These are phyloP conservation scores for Leptoteleia sp. DNA, from an alignment of 1,140 invertebrate genomes.

Conservation along the genomic window DNA sequence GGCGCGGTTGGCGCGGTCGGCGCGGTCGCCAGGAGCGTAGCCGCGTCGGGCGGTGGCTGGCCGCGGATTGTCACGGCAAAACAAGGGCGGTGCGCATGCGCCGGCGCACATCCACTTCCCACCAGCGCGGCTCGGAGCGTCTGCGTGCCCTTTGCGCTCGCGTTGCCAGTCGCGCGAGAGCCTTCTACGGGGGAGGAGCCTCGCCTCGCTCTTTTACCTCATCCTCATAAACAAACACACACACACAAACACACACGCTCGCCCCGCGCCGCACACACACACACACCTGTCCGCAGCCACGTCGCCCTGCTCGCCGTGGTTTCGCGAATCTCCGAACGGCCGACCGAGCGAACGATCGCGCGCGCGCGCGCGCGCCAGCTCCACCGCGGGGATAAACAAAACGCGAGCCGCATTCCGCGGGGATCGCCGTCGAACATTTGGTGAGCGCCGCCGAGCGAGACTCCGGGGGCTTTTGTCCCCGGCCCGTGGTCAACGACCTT, in stretches of 20 bases:
- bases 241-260: not conserved
- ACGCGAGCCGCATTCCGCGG: no score
- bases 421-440: no score
- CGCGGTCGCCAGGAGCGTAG: conserved; percentile 49
- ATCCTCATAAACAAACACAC: conserved; percentile 65
- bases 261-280: no score
- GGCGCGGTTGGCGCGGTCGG: conserved; percentile 21
- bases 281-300: no score
- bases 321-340: no score
- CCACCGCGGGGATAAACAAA: no score
- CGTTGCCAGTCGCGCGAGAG: conserved; percentile 80
- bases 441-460: no score
- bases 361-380: no score
- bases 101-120: conserved; percentile 4
- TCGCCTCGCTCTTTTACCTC: conserved; percentile 62
- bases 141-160: conserved; percentile 70
- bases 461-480: conserved; percentile 15
- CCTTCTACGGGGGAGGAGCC: conserved; percentile 75
- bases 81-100: conserved; percentile 77
- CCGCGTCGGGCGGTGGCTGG: conserved; percentile 73
- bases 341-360: no score
- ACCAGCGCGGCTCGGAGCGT: conserved; percentile 34
- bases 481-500: conserved; percentile 36
- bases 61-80: conserved; percentile 72
- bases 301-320: no score